Conservation (phyloP, 2,113 vertebrate species). For the Chloroceryle aenea region DNA sequence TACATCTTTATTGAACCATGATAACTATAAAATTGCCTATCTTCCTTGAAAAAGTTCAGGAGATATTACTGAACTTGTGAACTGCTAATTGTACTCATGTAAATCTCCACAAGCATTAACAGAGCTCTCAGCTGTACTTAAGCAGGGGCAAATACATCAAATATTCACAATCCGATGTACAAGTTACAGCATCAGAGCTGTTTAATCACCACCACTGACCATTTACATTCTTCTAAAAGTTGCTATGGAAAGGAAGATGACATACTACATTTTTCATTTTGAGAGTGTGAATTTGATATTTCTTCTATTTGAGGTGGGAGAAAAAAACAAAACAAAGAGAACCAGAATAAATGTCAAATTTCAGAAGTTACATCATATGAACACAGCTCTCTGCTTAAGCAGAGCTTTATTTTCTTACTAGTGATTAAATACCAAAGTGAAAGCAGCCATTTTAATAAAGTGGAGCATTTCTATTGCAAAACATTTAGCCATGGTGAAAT, state of each 20-base stretch:
- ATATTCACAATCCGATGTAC: neutral
- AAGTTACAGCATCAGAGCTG: neutral
- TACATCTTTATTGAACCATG: neutral
- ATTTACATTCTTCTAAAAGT: neutral
- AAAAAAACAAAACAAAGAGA: neutral
- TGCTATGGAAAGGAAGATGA: neutral
- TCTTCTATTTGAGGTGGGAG: neutral
- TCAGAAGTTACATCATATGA: neutral
- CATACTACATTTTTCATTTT: neutral
- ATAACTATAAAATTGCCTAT: neutral
- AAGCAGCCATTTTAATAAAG: neutral
- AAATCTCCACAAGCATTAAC: neutral
- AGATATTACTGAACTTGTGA: neutral
- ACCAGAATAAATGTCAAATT: slow-evolving; percentile 2
- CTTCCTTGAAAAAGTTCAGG: neutral
- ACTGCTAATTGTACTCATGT: neutral
- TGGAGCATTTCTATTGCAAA: neutral
- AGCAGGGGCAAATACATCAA: neutral
- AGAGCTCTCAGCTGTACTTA: neutral
- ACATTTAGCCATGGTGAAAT: neutral
- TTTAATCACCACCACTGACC: neutral
- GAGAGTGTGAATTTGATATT: slow-evolving; percentile 3
- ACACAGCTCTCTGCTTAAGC: neutral
- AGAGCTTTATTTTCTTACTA: neutral
- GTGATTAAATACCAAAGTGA: neutral